phyloP scores from a whole-genome alignment of 2,888 invertebrate species.

The Sphinx pinastri region DNA sequence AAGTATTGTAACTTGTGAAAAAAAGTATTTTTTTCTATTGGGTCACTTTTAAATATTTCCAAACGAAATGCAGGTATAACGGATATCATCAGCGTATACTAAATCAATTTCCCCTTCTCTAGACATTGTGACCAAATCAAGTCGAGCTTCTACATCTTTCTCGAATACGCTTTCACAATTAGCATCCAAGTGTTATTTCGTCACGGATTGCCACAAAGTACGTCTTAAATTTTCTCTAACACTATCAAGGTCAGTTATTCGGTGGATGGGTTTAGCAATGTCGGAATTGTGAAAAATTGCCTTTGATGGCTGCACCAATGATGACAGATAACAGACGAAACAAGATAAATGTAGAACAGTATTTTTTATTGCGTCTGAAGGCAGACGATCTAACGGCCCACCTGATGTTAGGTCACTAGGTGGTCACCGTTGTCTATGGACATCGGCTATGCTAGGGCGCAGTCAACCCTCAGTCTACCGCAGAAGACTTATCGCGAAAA shows the following conservation, averaged over 20 bases:
- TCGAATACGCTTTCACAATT: conserved; percentile 29
- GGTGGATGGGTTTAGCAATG: not conserved
- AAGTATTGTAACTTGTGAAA: no score
- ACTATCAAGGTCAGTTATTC: not conserved
- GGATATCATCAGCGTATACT: no score
- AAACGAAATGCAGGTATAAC: no score
- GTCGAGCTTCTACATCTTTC: conserved; percentile 23
- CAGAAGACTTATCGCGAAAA: no score
- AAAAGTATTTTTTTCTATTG: no score
- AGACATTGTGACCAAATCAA: not conserved
- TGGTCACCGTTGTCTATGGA: no score
- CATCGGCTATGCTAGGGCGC: no score
- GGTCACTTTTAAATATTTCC: no score
- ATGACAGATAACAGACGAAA: not conserved
- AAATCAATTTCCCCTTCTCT: not conserved
- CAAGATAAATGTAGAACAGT: not conserved
- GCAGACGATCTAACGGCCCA: no score
- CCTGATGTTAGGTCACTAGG: no score
- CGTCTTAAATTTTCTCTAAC: conserved; percentile 9
- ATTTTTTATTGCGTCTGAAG: no score
- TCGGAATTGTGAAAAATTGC: not conserved
- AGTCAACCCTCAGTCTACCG: no score
- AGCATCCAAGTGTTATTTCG: conserved; percentile 11
- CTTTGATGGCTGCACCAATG: not conserved
- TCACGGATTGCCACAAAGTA: conserved; percentile 6